Conservation (phyloP, 2,797 vertebrate species). For the Tokudaia tokunoshimensis region DNA sequence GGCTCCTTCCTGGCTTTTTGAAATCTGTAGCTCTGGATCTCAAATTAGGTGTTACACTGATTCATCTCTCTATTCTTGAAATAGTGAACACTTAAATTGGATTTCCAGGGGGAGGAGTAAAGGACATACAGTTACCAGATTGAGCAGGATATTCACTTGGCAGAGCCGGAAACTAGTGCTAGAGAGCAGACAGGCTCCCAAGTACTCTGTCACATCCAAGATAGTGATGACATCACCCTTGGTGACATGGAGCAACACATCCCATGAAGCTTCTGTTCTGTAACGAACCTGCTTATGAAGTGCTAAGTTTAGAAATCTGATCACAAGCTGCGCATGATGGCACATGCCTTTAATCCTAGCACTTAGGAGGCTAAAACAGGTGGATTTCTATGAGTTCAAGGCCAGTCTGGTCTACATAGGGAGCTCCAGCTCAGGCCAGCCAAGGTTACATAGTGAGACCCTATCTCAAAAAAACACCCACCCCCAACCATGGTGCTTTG, state of each 20-base stretch:
- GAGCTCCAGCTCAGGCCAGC: background rate
- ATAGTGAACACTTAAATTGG: background rate
- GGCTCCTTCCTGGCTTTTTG: background rate
- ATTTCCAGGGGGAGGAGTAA: background rate
- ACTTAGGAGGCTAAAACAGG: background rate
- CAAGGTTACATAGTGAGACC: background rate
- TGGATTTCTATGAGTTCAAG: background rate
- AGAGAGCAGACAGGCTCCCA: background rate
- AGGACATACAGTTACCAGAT: background rate
- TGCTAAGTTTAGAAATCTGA: conserved; percentile 38
- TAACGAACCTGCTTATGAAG: background rate
- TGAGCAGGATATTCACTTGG: background rate
- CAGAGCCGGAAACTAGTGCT: background rate
- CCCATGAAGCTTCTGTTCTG: background rate
- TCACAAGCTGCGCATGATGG: background rate
- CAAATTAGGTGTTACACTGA: background rate
- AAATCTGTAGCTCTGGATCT: background rate
- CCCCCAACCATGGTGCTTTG: background rate
- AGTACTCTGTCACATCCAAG: background rate
- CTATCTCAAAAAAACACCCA: background rate
- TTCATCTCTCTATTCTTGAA: conserved; percentile 15
- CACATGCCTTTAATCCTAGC: background rate
- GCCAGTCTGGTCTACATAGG: background rate
- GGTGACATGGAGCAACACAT: background rate
- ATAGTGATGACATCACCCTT: background rate